These are phyloP conservation scores for Gallinago paraguaiae DNA, from an alignment of 2,113 vertebrate genomes.

Conservation along the genomic window DNA sequence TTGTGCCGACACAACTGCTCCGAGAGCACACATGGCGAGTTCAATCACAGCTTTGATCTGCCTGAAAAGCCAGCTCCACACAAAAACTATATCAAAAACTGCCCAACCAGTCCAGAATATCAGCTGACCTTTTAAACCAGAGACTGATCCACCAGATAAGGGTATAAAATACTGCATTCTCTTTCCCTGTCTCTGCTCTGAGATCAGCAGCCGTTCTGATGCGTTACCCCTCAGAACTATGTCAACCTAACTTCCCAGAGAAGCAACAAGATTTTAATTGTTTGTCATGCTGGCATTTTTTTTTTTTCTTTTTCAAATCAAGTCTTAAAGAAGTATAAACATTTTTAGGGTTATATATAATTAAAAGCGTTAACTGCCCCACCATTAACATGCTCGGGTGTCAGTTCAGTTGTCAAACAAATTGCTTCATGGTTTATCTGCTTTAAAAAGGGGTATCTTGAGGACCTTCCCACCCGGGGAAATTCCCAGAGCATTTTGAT, in stretches of 20 bases:
- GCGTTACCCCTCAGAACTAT: not conserved
- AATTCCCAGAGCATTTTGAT: not conserved
- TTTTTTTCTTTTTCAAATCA: not conserved
- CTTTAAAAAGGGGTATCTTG: not conserved
- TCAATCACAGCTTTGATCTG: not conserved
- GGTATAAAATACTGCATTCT: not conserved
- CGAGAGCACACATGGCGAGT: not conserved
- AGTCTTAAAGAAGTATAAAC: not conserved
- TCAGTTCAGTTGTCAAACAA: not conserved
- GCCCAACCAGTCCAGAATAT: not conserved
- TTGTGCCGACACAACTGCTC: not conserved
- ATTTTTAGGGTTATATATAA: not conserved
- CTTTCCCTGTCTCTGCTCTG: not conserved
- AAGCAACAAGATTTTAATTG: not conserved
- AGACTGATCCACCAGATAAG: not conserved
- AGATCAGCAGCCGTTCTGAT: not conserved
- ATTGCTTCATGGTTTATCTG: not conserved
- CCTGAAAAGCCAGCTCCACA: not conserved
- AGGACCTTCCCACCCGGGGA: rapidly evolving
- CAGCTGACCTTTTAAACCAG: not conserved
- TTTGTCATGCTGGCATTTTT: not conserved
- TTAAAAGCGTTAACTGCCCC: not conserved
- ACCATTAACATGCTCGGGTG: not conserved
- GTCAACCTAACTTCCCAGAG: rapidly evolving
- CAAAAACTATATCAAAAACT: not conserved